These are phyloP conservation scores for Polymixis lichenea DNA, from an alignment of 2,888 invertebrate genomes.

Conservation along the genomic window DNA sequence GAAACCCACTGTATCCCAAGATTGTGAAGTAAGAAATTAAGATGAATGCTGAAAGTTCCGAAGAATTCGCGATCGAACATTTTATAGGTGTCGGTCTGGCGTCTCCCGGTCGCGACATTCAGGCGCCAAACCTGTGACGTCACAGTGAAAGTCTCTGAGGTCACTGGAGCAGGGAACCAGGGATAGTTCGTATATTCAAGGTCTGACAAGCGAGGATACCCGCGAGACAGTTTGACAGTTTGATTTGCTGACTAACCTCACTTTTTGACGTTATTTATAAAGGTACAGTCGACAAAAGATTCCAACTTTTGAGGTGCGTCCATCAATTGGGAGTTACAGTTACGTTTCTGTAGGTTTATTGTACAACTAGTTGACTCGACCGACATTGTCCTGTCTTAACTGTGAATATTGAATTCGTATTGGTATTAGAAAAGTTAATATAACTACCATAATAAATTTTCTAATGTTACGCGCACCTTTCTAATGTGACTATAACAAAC, in stretches of 20 bases:
- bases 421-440: no score
- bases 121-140: slow-evolving; percentile 80
- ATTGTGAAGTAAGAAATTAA: slow-evolving; percentile 1
- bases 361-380: no score
- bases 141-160: slow-evolving; percentile 77
- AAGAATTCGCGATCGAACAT: slow-evolving; percentile 44
- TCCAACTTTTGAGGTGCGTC: slow-evolving; percentile 35
- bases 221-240: slow-evolving; percentile 57
- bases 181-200: slow-evolving; percentile 74
- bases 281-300: slow-evolving; percentile 42
- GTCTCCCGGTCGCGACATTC: slow-evolving; percentile 71
- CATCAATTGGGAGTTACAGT: slow-evolving; percentile 38
- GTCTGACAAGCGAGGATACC: slow-evolving; percentile 62
- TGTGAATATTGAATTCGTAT: no score
- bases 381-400: no score
- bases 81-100: slow-evolving; percentile 67
- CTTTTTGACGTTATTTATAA: slow-evolving; percentile 55
- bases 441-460: no score
- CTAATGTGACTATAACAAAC: no score
- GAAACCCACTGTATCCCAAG: neutral
- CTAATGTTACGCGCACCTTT: no score
- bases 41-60: slow-evolving; percentile 17
- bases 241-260: slow-evolving; percentile 57
- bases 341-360: slow-evolving; percentile 22
- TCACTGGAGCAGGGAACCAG: slow-evolving; percentile 75